Percentiles rank a stretch among this genome's conserved stretches.
These are phyloP conservation scores for Unio pictorum DNA, from an alignment of 2,888 invertebrate genomes.

Conservation along the genomic window DNA sequence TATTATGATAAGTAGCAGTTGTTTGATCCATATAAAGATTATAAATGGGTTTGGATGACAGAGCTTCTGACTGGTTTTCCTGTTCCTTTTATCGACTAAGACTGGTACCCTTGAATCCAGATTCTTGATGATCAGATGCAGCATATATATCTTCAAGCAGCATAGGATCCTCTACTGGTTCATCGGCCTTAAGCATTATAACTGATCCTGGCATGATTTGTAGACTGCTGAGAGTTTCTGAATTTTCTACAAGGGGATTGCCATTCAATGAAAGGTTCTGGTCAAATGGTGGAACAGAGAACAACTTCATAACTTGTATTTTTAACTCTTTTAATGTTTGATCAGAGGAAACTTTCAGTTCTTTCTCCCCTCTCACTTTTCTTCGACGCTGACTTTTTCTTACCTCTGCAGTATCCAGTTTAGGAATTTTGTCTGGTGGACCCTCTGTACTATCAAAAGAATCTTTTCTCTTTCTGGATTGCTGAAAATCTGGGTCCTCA, in stretches of 20 bases:
- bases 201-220: conserved; percentile 37
- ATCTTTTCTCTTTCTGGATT: conserved; percentile 19
- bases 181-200: conserved; percentile 61
- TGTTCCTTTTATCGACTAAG: conserved; percentile 16
- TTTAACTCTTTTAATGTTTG: conserved; percentile 72
- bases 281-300: conserved; percentile 72
- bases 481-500: conserved; percentile 40
- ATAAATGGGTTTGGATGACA: too few relatives aligned
- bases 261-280: conserved; percentile 69
- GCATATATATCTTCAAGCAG: conserved; percentile 63
- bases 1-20: too few relatives aligned
- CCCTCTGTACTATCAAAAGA: conserved; percentile 15
- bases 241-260: conserved; percentile 56
- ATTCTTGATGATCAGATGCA: conserved; percentile 61
- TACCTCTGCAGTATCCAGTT: conserved; percentile 23
- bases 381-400: conserved; percentile 71
- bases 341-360: conserved; percentile 70
- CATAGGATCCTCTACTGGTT: conserved; percentile 62
- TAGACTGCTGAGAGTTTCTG: conserved; percentile 36
- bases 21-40: too few relatives aligned
- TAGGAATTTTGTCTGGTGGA: conserved; percentile 45
- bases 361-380: conserved; percentile 71
- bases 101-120: conserved; percentile 71
- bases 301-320: conserved; percentile 71
- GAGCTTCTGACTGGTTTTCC: too few relatives aligned